Evolutionary conservation across 1,140 invertebrate species (phyloP).

Genomic region (Drosophila persimilis): DNA sequence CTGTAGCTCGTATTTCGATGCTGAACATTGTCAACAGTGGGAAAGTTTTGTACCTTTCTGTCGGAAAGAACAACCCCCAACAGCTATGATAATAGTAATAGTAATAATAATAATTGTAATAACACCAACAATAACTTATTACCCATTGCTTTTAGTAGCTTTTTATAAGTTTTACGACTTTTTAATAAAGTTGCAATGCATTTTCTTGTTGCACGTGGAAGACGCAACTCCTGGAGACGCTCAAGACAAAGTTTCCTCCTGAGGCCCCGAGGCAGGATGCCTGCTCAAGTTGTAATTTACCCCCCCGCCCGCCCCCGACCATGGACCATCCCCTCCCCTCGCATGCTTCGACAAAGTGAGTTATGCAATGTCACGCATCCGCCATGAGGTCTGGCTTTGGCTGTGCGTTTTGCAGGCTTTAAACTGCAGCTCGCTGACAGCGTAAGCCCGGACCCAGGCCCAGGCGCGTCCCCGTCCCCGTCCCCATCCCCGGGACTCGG

Average conservation of each 20-base stretch:
- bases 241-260: conserved; percentile 68
- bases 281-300: conserved; percentile 60
- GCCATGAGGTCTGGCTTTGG: conserved; percentile 50
- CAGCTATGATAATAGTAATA: conserved; percentile 40
- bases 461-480: too few species aligned
- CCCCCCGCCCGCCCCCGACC: conserved; percentile 1
- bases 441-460: conserved; percentile 32
- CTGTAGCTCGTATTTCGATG: conserved; percentile 26
- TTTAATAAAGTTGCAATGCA: conserved; percentile 80
- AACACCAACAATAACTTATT: conserved; percentile 75
- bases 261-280: conserved; percentile 34
- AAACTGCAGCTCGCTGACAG: conserved; percentile 64
- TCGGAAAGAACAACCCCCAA: background rate
- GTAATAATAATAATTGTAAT: conserved; percentile 23
- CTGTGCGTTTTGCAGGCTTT: conserved; percentile 54
- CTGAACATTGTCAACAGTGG: conserved; percentile 47
- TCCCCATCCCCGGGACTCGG: too few species aligned
- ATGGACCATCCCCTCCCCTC: too few species aligned
- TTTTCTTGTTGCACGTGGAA: conserved; percentile 61
- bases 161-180: conserved; percentile 81
- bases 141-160: conserved; percentile 78
- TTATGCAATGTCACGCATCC: conserved; percentile 69
- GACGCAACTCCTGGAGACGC: conserved; percentile 37
- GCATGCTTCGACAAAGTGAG: conserved; percentile 38
- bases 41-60: conserved; percentile 31